These are phyloP conservation scores for Brachypterus glaber DNA, from an alignment of 2,888 invertebrate genomes.

Conservation along the genomic window DNA sequence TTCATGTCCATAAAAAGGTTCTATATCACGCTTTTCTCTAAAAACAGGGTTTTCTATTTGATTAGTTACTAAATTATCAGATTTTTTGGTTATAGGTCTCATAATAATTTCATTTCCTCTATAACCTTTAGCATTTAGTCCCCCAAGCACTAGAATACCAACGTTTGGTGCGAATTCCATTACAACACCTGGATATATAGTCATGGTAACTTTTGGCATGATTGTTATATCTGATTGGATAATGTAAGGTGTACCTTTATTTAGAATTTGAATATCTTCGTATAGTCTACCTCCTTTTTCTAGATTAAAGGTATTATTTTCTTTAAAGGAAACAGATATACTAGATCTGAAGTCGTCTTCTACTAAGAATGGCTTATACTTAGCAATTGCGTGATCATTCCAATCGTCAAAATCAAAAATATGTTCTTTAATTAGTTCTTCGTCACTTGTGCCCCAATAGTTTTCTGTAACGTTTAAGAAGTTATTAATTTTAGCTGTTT, in stretches of 20 bases:
- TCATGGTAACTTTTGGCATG: constrained; percentile 85
- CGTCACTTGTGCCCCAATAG: constrained; percentile 87
- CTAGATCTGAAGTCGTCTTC: constrained; percentile 69
- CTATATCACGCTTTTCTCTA: constrained; percentile 44
- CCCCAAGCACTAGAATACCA: constrained; percentile 89
- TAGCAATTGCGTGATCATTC: constrained; percentile 94
- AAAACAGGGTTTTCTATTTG: constrained; percentile 33
- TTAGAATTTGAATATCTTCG: constrained; percentile 55
- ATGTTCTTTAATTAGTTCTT: constrained; percentile 62
- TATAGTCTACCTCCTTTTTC: constrained; percentile 68
- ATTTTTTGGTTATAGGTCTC: constrained; percentile 51
- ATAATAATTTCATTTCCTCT: constrained; percentile 67
- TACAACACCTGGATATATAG: constrained; percentile 79
- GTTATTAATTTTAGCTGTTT: constrained; percentile 80
- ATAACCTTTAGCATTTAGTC: constrained; percentile 73
- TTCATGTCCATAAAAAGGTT: constrained; percentile 48
- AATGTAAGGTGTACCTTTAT: constrained; percentile 55
- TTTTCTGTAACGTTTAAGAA: constrained; percentile 83
- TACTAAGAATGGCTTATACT: constrained; percentile 78
- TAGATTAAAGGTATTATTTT: constrained; percentile 46
- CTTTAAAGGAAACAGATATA: constrained; percentile 57
- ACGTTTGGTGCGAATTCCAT: constrained; percentile 94
- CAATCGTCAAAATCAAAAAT: constrained; percentile 99
- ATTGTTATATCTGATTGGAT: constrained; percentile 88
- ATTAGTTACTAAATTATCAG: constrained; percentile 31